Percentiles rank a stretch among this genome's conserved stretches.
These are phyloP conservation scores for Tragelaphus buxtoni DNA, from an alignment of 2,113 vertebrate species.

Conservation along the genomic window DNA sequence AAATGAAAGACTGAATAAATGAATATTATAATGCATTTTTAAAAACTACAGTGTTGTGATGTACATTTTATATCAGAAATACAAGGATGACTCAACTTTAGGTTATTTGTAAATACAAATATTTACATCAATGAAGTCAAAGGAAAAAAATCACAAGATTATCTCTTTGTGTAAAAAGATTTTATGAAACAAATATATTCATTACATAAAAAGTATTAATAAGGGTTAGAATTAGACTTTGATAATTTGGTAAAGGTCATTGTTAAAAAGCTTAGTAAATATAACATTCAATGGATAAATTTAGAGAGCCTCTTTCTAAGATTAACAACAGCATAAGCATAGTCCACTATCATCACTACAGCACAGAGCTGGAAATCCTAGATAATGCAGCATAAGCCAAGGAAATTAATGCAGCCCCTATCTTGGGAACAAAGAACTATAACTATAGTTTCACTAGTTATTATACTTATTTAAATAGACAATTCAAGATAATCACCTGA, in stretches of 20 bases:
- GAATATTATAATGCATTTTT: background rate
- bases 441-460: background rate
- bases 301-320: background rate
- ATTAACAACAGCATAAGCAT: background rate
- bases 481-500: background rate
- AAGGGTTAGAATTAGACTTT: background rate
- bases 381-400: background rate
- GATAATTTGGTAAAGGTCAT: background rate
- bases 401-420: background rate
- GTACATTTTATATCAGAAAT: background rate
- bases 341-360: background rate
- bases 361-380: background rate
- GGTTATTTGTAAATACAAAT: background rate
- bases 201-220: background rate
- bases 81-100: background rate
- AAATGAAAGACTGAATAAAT: background rate
- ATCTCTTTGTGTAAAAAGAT: background rate
- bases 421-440: background rate
- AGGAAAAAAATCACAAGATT: background rate
- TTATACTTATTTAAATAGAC: background rate
- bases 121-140: background rate
- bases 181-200: background rate
- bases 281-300: background rate
- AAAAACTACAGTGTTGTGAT: background rate
- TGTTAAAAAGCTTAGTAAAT: background rate